Conservation (phyloP, 2,797 vertebrate genomes). For the Onychomys arenicola region DNA sequence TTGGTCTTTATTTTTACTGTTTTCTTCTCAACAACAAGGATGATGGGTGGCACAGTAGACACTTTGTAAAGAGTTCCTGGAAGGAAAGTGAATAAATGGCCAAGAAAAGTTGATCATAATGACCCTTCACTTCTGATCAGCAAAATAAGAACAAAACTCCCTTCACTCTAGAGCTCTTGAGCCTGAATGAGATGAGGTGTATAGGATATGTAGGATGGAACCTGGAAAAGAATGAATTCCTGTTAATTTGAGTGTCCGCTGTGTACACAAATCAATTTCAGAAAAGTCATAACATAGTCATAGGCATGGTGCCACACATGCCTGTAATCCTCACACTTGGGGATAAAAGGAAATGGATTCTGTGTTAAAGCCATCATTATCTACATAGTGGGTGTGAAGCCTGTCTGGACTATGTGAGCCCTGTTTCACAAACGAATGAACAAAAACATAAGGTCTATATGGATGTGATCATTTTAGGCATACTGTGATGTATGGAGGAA, state of each 20-base stretch:
- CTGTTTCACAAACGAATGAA: background rate
- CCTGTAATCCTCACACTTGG: background rate
- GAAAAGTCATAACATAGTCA: background rate
- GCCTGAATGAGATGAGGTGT: background rate
- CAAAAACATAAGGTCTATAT: background rate
- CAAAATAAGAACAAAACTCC: background rate
- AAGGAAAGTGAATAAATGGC: background rate
- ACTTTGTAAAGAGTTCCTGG: background rate
- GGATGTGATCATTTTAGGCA: background rate
- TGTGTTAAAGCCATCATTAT: background rate
- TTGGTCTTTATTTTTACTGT: background rate
- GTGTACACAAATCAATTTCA: slow-evolving; percentile 3
- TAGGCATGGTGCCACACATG: background rate
- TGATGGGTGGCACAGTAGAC: background rate
- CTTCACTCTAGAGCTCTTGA: background rate
- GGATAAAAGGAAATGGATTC: no score
- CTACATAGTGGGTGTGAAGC: background rate
- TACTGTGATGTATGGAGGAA: background rate
- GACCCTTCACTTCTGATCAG: background rate
- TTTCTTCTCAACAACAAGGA: background rate
- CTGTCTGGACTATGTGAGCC: background rate
- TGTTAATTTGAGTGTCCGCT: slow-evolving; percentile 7
- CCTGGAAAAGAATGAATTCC: background rate
- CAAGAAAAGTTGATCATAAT: background rate
- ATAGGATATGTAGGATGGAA: background rate